Percentiles rank a stretch among this genome's conserved stretches.
Conservation (phyloP, 2,113 vertebrate species). For the Podarcis muralis region DNA sequence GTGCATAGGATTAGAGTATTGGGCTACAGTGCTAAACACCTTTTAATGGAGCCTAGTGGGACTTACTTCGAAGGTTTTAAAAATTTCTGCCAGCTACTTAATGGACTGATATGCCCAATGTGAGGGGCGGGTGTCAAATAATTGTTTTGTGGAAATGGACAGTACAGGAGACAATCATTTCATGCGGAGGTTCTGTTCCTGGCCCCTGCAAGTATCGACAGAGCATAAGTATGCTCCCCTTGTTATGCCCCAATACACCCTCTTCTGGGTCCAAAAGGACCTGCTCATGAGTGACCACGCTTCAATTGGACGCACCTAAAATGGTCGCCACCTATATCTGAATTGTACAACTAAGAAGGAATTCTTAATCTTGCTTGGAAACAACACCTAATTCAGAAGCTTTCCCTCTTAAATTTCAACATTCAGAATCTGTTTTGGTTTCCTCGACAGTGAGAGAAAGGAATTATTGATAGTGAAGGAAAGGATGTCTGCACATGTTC, state of each 20-base stretch:
- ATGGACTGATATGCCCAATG: background rate
- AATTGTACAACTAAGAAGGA: background rate
- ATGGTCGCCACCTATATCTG: no score
- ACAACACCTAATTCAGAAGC: background rate
- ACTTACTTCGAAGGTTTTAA: background rate
- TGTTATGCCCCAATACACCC: no score
- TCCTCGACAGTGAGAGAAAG: background rate
- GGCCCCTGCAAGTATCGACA: no score
- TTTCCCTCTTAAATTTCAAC: background rate
- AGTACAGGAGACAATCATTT: no score
- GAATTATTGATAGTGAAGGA: background rate
- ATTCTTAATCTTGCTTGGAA: background rate
- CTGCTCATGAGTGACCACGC: no score
- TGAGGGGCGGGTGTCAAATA: background rate
- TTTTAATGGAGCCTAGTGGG: no score
- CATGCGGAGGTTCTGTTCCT: no score
- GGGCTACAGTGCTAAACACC: no score
- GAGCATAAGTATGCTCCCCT: no score
- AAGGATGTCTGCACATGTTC: background rate
- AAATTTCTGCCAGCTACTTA: background rate
- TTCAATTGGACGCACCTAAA: no score
- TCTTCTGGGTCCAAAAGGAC: no score
- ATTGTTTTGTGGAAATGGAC: background rate
- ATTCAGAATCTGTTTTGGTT: background rate
- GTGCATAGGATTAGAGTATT: no score